Evolutionary conservation across 2,797 vertebrate species (phyloP).

Genomic region (Sphaeramia orbicularis): DNA sequence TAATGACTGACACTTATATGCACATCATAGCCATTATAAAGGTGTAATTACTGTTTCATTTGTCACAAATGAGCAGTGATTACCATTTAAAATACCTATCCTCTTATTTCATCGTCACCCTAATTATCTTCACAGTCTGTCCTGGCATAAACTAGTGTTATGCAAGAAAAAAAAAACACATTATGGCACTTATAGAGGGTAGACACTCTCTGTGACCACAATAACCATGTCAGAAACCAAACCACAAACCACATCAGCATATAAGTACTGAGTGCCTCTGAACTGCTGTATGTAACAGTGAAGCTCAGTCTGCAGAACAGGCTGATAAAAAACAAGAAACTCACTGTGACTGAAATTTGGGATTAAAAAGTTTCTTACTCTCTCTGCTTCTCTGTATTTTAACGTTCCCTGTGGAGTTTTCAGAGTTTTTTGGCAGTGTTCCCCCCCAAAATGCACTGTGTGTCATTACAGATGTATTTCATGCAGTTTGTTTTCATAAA

Average conservation of each 20-base stretch:
- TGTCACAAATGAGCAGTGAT: constrained; percentile 24
- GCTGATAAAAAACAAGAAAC: constrained; percentile 7
- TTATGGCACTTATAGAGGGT: constrained; percentile 43
- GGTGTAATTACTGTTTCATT: constrained; percentile 30
- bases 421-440: too few species aligned
- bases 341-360: constrained; percentile 4
- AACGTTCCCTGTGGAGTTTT: too few species aligned
- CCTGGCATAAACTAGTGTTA: constrained; percentile 34
- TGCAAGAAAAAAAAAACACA: constrained; percentile 27
- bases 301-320: constrained; percentile 9
- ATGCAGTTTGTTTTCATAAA: too few species aligned
- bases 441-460: too few species aligned
- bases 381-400: neutral
- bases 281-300: constrained; percentile 46
- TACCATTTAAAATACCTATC: constrained; percentile 38
- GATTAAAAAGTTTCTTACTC: neutral
- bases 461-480: too few species aligned
- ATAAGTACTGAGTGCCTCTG: constrained; percentile 52
- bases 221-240: constrained; percentile 69
- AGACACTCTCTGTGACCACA: constrained; percentile 63
- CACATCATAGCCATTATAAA: constrained; percentile 18
- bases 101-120: constrained; percentile 36
- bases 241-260: constrained; percentile 73
- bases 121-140: constrained; percentile 42
- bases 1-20: constrained; percentile 18